A percentile compares a stretch with the other conserved stretches of the same genome.
phyloP scores from a whole-genome alignment of 2,113 vertebrate genomes.

The Odocoileus hemionus region DNA sequence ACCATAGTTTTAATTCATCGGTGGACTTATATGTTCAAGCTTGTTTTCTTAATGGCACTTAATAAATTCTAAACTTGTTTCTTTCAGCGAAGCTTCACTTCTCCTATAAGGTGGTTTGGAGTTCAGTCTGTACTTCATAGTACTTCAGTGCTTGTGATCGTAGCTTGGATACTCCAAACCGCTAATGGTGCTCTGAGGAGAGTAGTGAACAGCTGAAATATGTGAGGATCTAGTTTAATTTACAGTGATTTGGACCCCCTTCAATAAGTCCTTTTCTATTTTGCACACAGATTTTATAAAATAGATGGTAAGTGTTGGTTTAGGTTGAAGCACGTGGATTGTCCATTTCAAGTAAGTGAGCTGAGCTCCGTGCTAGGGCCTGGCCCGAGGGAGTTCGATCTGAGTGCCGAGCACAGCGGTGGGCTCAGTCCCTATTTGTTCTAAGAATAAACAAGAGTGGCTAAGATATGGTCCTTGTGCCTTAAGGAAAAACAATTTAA shows the following conservation, averaged over 20 bases:
- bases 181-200: background rate
- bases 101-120: background rate
- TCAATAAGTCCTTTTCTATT: conserved; percentile 14
- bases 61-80: conserved; percentile 20
- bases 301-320: background rate
- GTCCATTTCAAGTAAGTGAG: background rate
- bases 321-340: background rate
- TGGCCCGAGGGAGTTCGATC: background rate
- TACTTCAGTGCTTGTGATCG: background rate
- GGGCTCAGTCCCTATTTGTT: background rate
- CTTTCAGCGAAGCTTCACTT: background rate
- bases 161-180: background rate
- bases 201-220: background rate
- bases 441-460: background rate
- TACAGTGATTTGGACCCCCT: background rate
- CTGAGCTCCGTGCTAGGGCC: background rate
- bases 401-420: background rate
- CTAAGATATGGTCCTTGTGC: background rate
- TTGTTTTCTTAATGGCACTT: background rate
- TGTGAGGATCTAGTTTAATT: background rate
- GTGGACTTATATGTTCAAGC: background rate
- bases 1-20: background rate
- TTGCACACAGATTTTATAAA: background rate
- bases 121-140: background rate
- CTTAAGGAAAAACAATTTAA: background rate